phyloP scores from a whole-genome alignment of 2,797 vertebrate genomes.

The Thamnophis elegans region DNA sequence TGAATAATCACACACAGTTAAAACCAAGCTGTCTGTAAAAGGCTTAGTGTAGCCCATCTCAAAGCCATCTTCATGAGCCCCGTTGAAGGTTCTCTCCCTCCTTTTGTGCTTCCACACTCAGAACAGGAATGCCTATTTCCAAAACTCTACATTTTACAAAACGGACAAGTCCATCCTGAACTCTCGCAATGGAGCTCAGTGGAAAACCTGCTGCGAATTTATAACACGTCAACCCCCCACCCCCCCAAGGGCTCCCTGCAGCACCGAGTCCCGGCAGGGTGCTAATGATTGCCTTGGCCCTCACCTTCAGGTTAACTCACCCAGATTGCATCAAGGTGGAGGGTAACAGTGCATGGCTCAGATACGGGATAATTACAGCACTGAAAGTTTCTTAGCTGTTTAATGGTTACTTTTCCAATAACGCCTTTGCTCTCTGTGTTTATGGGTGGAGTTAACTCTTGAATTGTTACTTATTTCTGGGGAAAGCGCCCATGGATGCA shows the following conservation, averaged over 20 bases:
- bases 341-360: constrained; percentile 48
- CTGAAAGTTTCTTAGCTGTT: constrained; percentile 55
- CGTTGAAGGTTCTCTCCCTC: neutral
- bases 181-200: neutral
- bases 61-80: neutral
- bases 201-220: neutral
- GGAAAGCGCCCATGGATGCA: neutral
- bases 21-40: neutral
- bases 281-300: constrained; percentile 46
- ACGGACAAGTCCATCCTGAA: constrained; percentile 11
- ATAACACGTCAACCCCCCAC: neutral
- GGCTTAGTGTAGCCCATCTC: neutral
- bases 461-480: constrained; percentile 11
- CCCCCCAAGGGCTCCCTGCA: neutral
- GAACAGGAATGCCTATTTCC: neutral
- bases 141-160: neutral
- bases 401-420: constrained; percentile 49
- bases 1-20: neutral
- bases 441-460: constrained; percentile 48
- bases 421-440: constrained; percentile 39
- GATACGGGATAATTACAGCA: constrained; percentile 49
- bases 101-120: neutral
- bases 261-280: constrained; percentile 36
- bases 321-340: constrained; percentile 44
- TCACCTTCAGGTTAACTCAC: constrained; percentile 47